phyloP scores from a whole-genome alignment of 1,140 invertebrate species.

The Piezodorus guildinii region DNA sequence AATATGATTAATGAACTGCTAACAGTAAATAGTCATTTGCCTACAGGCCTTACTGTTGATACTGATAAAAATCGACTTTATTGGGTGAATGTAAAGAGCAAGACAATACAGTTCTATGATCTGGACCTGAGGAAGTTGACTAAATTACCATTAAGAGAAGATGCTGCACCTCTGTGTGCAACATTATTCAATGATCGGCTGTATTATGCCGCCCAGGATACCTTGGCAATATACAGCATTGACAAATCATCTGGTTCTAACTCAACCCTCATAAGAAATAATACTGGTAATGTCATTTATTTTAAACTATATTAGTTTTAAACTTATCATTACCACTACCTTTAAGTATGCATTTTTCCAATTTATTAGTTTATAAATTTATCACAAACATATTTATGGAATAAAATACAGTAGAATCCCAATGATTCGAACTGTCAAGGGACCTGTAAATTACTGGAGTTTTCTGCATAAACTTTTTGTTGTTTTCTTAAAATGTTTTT shows the following conservation, averaged over 20 bases:
- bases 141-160: conserved; percentile 34
- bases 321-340: too few species aligned
- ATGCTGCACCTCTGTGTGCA: conserved; percentile 39
- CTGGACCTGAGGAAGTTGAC: conserved; percentile 37
- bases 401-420: too few species aligned
- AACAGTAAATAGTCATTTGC: background rate
- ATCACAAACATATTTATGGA: too few species aligned
- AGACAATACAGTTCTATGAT: conserved; percentile 53
- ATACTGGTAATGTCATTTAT: conserved; percentile 40
- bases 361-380: too few species aligned
- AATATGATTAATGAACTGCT: too few species aligned
- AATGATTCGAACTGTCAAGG: too few species aligned
- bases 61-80: conserved; percentile 48
- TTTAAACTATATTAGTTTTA: too few species aligned
- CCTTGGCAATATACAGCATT: conserved; percentile 43
- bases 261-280: conserved; percentile 39
- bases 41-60: conserved; percentile 48
- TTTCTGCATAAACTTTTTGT: too few species aligned
- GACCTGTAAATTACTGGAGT: too few species aligned
- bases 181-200: conserved; percentile 44
- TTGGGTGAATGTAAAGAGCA: conserved; percentile 49
- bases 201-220: conserved; percentile 43
- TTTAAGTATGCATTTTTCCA: conserved; percentile 15
- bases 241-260: conserved; percentile 37
- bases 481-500: too few species aligned